Evolutionary conservation across 1,140 invertebrate genomes (phyloP).

Genomic region (Ceratoteleas bidentatus): DNA sequence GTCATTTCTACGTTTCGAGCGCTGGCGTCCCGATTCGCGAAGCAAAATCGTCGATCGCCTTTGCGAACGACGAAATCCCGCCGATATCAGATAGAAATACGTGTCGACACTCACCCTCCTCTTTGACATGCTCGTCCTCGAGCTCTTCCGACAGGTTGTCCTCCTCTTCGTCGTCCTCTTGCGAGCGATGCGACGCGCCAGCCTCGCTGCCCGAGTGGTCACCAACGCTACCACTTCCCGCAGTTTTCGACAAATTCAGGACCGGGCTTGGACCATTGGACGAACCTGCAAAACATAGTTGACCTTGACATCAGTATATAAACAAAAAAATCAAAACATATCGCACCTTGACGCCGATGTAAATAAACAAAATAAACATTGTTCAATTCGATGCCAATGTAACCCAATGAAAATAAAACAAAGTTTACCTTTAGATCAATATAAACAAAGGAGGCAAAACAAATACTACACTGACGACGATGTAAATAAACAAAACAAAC

Average conservation of each 20-base stretch:
- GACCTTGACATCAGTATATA: not conserved
- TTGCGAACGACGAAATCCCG: conserved; percentile 18
- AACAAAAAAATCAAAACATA: not conserved
- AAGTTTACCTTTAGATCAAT: too few relatives aligned
- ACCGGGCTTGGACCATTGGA: conserved; percentile 94
- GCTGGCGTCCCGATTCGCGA: conserved; percentile 2
- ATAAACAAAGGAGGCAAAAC: too few relatives aligned
- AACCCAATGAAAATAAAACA: too few relatives aligned
- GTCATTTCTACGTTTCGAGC: conserved; percentile 53
- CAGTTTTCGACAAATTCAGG: conserved; percentile 93
- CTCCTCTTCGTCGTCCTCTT: conserved; percentile 88
- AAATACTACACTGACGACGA: too few relatives aligned
- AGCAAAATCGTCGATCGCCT: conserved; percentile 45
- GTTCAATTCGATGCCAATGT: too few relatives aligned
- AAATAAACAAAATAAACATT: too few relatives aligned
- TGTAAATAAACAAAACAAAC: too few relatives aligned
- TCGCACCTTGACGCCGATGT: too few relatives aligned
- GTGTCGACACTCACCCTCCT: conserved; percentile 85
- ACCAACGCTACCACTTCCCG: conserved; percentile 85
- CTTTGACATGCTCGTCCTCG: conserved; percentile 92
- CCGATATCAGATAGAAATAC: conserved; percentile 37
- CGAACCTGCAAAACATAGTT: conserved; percentile 83
- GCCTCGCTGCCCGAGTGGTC: conserved; percentile 85
- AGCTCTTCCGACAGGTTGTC: conserved; percentile 88
- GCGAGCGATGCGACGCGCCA: conserved; percentile 83